phyloP scores from a whole-genome alignment of 2,797 vertebrate species.

The Darevskia mixta region DNA sequence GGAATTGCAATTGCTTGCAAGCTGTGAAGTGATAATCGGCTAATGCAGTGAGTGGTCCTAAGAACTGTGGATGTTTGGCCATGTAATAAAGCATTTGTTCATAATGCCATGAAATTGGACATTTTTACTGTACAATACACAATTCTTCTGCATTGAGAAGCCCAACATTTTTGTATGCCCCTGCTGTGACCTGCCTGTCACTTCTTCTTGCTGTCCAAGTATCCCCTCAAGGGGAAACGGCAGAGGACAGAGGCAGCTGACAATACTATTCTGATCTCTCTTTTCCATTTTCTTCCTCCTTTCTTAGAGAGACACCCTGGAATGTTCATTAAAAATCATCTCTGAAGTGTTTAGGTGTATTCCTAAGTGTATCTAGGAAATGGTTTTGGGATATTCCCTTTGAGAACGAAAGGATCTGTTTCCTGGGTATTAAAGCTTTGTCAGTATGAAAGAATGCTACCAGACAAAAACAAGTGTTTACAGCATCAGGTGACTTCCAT shows the following conservation, averaged over 20 bases:
- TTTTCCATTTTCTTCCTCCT: not conserved
- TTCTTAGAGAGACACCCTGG: conserved; percentile 2
- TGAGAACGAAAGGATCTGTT: not conserved
- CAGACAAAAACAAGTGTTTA: not conserved
- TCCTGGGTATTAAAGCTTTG: not conserved
- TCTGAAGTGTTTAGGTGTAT: not conserved
- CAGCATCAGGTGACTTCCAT: not conserved
- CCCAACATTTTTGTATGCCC: conserved; percentile 29
- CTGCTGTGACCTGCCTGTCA: conserved; percentile 40
- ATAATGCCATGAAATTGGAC: conserved; percentile 45
- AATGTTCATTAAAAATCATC: conserved; percentile 16
- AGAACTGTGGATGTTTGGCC: conserved; percentile 14
- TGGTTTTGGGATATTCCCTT: not conserved
- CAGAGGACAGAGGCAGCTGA: conserved; percentile 32
- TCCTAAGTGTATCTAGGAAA: not conserved
- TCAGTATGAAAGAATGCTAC: not conserved
- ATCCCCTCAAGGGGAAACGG: conserved; percentile 36
- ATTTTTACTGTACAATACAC: conserved; percentile 10
- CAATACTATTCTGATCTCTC: conserved; percentile 10
- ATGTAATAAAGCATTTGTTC: conserved; percentile 42
- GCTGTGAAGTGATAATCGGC: conserved; percentile 21
- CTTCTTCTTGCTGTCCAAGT: conserved; percentile 38
- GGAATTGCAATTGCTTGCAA: conserved; percentile 18
- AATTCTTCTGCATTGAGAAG: conserved; percentile 31
- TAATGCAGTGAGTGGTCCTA: not conserved